These are phyloP conservation scores for Zaprionus kolodkinae DNA, from an alignment of 1,140 invertebrate genomes.

Conservation along the genomic window DNA sequence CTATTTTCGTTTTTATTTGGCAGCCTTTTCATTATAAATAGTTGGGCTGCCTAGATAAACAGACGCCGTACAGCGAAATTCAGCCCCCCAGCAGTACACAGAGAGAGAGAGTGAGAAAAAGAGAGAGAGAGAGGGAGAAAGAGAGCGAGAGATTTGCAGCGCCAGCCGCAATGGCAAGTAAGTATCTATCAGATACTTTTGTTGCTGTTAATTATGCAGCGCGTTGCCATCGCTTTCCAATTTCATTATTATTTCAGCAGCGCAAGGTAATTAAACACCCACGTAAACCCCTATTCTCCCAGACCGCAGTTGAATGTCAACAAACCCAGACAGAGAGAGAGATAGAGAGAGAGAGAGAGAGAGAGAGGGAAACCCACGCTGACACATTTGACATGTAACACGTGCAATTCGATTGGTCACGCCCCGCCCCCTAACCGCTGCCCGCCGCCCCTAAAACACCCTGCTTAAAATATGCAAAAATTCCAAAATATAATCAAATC, in stretches of 20 bases:
- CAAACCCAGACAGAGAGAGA: conserved; percentile 2
- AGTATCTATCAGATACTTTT: conserved; percentile 30
- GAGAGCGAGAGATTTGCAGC: not conserved
- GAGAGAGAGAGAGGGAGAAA: not conserved
- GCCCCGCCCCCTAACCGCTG: not conserved
- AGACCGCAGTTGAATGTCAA: conserved; percentile 45
- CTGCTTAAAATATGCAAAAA: conserved; percentile 13
- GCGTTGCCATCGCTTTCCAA: not conserved
- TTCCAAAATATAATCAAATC: conserved; percentile 33
- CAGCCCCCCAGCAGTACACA: not conserved
- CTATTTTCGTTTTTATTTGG: conserved; percentile 75
- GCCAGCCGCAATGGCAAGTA: conserved; percentile 1
- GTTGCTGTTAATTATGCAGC: conserved; percentile 30
- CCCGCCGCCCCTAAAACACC: not conserved
- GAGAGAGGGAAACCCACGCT: too few species aligned
- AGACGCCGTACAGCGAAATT: conserved; percentile 36
- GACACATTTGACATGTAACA: not conserved
- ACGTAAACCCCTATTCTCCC: not conserved
- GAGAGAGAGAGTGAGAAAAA: not conserved
- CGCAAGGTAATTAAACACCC: conserved; percentile 43
- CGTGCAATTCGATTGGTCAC: conserved; percentile 3
- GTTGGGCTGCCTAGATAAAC: conserved; percentile 73
- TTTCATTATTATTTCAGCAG: conserved; percentile 43
- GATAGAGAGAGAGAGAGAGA: not conserved
- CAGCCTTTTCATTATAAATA: conserved; percentile 78